Conservation (phyloP, 2,113 vertebrate species). For the Lepidothrix coronata region DNA sequence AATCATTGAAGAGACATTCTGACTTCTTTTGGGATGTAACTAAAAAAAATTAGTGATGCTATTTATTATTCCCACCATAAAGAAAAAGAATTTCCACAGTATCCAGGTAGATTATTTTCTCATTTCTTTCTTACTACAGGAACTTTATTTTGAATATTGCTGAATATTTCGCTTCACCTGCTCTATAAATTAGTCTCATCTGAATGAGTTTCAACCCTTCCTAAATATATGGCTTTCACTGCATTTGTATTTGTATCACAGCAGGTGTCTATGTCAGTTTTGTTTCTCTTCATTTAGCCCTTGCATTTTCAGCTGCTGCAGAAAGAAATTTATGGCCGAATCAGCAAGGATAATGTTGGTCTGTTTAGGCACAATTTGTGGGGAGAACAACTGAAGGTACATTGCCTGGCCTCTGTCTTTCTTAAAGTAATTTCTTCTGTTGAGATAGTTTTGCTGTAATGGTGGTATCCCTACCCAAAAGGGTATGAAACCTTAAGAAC, state of each 20-base stretch:
- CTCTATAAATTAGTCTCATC: neutral
- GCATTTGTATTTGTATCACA: neutral
- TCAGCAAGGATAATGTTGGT: neutral
- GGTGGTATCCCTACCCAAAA: neutral
- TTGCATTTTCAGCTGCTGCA: neutral
- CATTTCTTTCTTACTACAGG: neutral
- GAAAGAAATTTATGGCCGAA: conserved; percentile 11
- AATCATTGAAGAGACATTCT: neutral
- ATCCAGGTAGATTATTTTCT: neutral
- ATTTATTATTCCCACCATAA: neutral
- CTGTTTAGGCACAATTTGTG: neutral
- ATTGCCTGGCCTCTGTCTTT: neutral
- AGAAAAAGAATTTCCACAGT: neutral
- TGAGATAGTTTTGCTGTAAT: neutral
- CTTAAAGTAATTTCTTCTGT: neutral
- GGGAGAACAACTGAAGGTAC: neutral
- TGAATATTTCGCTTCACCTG: neutral
- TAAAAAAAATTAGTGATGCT: neutral
- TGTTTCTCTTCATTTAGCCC: neutral
- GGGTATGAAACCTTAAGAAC: neutral
- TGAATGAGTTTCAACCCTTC: neutral
- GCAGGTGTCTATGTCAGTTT: neutral
- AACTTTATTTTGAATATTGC: neutral
- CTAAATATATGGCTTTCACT: neutral
- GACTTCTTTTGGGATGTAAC: neutral